phyloP scores from a whole-genome alignment of 2,797 vertebrate genomes.

The Lates japonicus region DNA sequence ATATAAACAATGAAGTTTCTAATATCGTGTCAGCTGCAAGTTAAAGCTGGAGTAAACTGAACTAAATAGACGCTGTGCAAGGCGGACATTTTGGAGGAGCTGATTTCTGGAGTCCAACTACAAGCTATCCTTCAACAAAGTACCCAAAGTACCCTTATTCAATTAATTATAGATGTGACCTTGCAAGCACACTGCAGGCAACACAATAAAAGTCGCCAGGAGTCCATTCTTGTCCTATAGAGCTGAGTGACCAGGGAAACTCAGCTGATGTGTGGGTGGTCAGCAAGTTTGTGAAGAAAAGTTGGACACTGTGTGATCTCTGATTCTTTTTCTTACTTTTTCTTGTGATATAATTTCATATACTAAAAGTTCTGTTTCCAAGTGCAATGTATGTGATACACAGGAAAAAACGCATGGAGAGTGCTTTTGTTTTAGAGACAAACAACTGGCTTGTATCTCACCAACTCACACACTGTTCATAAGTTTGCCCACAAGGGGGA shows the following conservation, averaged over 20 bases:
- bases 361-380: too few species aligned
- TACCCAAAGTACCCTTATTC: slow-evolving; percentile 2
- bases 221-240: slow-evolving; percentile 48
- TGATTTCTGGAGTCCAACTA: not conserved
- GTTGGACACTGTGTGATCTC: not conserved
- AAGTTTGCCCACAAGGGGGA: too few species aligned
- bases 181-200: slow-evolving; percentile 17
- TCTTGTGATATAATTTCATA: not conserved
- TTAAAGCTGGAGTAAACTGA: not conserved
- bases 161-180: slow-evolving; percentile 42
- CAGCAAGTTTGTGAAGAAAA: slow-evolving; percentile 16
- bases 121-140: too few species aligned
- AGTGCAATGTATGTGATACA: too few species aligned
- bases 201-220: slow-evolving; percentile 44
- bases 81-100: not conserved
- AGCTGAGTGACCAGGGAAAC: slow-evolving; percentile 49
- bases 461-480: too few species aligned
- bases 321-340: not conserved
- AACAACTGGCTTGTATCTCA: too few species aligned
- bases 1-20: slow-evolving; percentile 33
- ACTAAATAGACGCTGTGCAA: not conserved
- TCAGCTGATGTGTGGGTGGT: slow-evolving; percentile 49
- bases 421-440: too few species aligned
- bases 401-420: not conserved
- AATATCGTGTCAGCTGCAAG: slow-evolving; percentile 29